phyloP scores from a whole-genome alignment of 2,888 invertebrate genomes.

The Chaitophorus viminalis region DNA sequence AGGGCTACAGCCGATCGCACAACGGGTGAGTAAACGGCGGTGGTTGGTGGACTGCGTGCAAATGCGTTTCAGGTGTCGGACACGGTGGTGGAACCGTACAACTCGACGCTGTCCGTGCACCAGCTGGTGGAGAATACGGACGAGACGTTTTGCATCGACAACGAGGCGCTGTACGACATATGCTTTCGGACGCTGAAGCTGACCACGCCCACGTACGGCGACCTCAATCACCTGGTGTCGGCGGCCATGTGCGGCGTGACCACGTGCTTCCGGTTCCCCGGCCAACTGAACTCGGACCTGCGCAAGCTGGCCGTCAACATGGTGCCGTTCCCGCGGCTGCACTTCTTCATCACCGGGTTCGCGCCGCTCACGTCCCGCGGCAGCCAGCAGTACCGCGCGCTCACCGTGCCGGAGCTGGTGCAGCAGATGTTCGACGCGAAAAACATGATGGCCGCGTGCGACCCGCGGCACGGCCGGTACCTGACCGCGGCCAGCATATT shows the following conservation, averaged over 20 bases:
- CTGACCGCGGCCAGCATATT: constrained; percentile 67
- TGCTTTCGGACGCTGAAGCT: constrained; percentile 75
- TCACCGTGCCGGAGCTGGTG: constrained; percentile 71
- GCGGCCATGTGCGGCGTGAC: constrained; percentile 70
- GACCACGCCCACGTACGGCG: constrained; percentile 75
- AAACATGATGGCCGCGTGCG: constrained; percentile 73
- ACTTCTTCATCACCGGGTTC: constrained; percentile 73
- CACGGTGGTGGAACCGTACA: constrained; percentile 82
- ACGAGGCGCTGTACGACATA: constrained; percentile 75
- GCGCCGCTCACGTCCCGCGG: constrained; percentile 73
- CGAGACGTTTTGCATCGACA: constrained; percentile 74
- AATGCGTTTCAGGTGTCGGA: constrained; percentile 15
- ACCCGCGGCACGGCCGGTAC: constrained; percentile 73
- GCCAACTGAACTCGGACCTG: constrained; percentile 74
- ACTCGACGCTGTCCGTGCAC: constrained; percentile 88
- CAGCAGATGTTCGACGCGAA: constrained; percentile 70
- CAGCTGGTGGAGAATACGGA: constrained; percentile 76
- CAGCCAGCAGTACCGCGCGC: constrained; percentile 70
- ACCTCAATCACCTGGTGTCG: constrained; percentile 74
- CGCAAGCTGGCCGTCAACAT: constrained; percentile 73
- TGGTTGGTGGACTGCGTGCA: too few relatives aligned
- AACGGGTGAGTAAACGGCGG: too few relatives aligned
- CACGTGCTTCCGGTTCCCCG: constrained; percentile 74
- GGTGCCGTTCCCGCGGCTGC: constrained; percentile 74
- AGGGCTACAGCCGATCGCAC: too few relatives aligned